A percentile compares a stretch with the other conserved stretches of the same genome.
Conservation (phyloP, 2,797 vertebrate species). For the Fistularia commersonii region DNA sequence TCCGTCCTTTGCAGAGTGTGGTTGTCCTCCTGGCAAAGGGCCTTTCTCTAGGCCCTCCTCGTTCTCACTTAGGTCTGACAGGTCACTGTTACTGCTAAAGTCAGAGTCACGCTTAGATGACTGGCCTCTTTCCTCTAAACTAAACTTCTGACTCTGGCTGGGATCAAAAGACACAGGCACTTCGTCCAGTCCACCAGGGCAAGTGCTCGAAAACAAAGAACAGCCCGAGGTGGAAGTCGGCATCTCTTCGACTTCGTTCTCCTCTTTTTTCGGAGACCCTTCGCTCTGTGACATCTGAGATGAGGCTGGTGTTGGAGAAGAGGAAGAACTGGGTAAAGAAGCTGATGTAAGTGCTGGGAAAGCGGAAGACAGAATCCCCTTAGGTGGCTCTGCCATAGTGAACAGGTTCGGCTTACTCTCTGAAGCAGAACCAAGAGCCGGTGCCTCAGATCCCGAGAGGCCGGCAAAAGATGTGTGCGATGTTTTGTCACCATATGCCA, state of each 20-base stretch:
- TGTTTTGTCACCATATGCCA: slow-evolving; percentile 86
- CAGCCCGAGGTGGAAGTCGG: slow-evolving; percentile 72
- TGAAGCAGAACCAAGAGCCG: slow-evolving; percentile 51
- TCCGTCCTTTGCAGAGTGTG: slow-evolving; percentile 68
- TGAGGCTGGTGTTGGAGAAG: slow-evolving; percentile 56
- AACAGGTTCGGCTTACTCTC: slow-evolving; percentile 89
- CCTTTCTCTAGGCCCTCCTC: slow-evolving; percentile 87
- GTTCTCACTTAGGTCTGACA: slow-evolving; percentile 95
- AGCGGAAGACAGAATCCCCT: slow-evolving; percentile 80
- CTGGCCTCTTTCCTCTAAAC: slow-evolving; percentile 88
- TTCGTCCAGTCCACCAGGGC: slow-evolving; percentile 64
- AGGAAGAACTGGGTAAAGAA: slow-evolving; percentile 59
- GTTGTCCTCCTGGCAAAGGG: slow-evolving; percentile 79
- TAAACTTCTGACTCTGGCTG: slow-evolving; percentile 87
- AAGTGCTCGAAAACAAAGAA: slow-evolving; percentile 67
- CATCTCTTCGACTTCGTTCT: slow-evolving; percentile 73
- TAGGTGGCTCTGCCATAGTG: slow-evolving; percentile 89
- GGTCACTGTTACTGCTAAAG: slow-evolving; percentile 94
- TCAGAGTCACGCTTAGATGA: slow-evolving; percentile 91
- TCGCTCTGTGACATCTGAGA: slow-evolving; percentile 76
- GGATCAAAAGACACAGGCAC: slow-evolving; percentile 82
- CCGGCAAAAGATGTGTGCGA: slow-evolving; percentile 84
- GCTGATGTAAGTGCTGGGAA: slow-evolving; percentile 68
- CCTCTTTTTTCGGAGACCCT: slow-evolving; percentile 79
- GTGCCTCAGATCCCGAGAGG: slow-evolving; percentile 55